Evolutionary conservation across 2,888 invertebrate genomes (phyloP).

Genomic region (Epinotia ramella): DNA sequence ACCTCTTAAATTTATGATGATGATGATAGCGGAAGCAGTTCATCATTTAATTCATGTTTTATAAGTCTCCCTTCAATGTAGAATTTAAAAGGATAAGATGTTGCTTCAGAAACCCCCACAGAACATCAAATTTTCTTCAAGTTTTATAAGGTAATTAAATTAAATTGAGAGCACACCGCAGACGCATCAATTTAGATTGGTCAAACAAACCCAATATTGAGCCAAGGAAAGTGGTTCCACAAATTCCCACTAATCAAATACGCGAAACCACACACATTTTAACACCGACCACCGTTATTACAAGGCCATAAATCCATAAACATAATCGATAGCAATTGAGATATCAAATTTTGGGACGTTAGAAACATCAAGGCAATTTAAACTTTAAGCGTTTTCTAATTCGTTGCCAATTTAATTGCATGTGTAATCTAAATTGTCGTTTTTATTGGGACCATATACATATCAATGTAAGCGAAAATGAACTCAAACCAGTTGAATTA

Average conservation of each 20-base stretch:
- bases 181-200: background rate
- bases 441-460: constrained; percentile 30
- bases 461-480: background rate
- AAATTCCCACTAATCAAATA: constrained; percentile 7
- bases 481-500: background rate
- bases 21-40: no score
- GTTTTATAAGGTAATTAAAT: background rate
- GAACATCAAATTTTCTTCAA: background rate
- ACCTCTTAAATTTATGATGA: no score
- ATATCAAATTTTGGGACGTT: constrained; percentile 47
- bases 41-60: no score
- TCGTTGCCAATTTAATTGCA: constrained; percentile 36
- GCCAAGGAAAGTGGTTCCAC: constrained; percentile 22
- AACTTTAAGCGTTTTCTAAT: constrained; percentile 34
- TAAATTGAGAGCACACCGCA: background rate
- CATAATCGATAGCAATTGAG: constrained; percentile 50
- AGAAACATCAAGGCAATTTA: constrained; percentile 29
- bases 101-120: no score
- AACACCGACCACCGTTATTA: constrained; percentile 47
- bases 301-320: constrained; percentile 46
- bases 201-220: constrained; percentile 13
- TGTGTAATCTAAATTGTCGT: constrained; percentile 39
- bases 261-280: constrained; percentile 27
- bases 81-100: no score
- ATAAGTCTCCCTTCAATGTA: no score